These are phyloP conservation scores for Cydia splendana DNA, from an alignment of 1,140 invertebrate genomes.

Conservation along the genomic window DNA sequence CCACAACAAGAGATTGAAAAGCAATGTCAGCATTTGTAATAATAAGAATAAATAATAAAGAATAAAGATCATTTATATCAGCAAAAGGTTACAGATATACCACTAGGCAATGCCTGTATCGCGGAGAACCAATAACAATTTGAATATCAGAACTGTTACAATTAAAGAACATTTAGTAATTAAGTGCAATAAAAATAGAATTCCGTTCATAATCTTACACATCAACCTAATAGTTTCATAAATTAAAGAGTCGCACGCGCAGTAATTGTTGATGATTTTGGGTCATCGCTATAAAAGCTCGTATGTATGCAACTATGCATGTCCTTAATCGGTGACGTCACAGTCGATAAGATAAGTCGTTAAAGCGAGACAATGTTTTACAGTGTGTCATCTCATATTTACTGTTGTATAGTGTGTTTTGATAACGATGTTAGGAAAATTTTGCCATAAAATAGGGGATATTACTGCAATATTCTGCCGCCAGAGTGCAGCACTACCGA, in stretches of 20 bases:
- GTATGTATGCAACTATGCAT: background rate
- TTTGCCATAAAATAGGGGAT: background rate
- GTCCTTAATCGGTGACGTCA: constrained; percentile 11
- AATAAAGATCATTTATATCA: no score
- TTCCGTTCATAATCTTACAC: background rate
- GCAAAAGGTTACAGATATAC: no score
- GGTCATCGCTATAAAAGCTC: constrained; percentile 5
- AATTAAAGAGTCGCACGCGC: background rate
- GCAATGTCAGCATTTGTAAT: no score
- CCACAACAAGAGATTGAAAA: no score
- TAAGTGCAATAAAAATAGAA: no score
- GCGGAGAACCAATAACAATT: no score
- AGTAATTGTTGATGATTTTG: constrained; percentile 6
- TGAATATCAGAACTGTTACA: no score
- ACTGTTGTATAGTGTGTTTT: background rate
- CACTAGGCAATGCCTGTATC: no score
- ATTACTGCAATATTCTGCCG: no score
- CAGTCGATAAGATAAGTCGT: background rate
- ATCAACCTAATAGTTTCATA: background rate
- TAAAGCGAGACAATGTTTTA: constrained; percentile 1
- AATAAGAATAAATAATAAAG: no score
- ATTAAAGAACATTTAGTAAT: no score
- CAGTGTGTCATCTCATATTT: background rate
- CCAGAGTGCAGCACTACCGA: no score
- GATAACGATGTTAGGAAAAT: constrained; percentile 1